Conservation (phyloP, 2,888 invertebrate genomes). For the Protophormia terraenovae region DNA sequence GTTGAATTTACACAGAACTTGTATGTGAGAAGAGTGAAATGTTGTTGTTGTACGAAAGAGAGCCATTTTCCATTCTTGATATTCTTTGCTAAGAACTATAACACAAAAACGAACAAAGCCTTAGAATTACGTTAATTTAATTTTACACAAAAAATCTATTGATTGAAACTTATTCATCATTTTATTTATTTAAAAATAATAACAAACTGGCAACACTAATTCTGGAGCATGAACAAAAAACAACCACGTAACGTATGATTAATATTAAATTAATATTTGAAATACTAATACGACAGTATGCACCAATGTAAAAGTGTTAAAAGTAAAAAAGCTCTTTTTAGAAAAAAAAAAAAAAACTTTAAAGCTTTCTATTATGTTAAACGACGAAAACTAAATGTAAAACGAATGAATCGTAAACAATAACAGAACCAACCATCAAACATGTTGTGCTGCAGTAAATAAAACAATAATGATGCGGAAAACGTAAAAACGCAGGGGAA, state of each 20-base stretch:
- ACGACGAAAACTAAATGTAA: not conserved
- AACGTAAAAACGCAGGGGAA: conserved; percentile 3
- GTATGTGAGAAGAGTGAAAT: too few species aligned
- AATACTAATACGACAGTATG: conserved; percentile 27
- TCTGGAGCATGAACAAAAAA: too few species aligned
- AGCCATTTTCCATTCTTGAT: too few species aligned
- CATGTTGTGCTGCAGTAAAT: conserved; percentile 57
- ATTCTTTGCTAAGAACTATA: too few species aligned
- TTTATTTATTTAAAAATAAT: too few species aligned
- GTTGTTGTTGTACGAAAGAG: too few species aligned
- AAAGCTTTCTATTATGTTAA: conserved; percentile 20
- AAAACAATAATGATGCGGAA: conserved; percentile 14
- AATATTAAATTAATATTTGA: not conserved
- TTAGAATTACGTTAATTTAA: too few species aligned
- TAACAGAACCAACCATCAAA: conserved; percentile 24
- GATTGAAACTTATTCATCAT: too few species aligned
- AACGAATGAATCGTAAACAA: not conserved
- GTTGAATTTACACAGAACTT: too few species aligned
- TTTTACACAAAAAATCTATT: too few species aligned
- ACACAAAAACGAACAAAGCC: too few species aligned
- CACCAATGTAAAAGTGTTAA: not conserved
- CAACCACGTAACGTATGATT: conserved; percentile 27
- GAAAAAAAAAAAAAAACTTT: not conserved
- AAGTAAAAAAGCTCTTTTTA: conserved; percentile 1
- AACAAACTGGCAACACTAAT: too few species aligned